Percentiles rank a stretch among this genome's conserved stretches.
Evolutionary conservation across 92 coral and sea anemone genomes (phyloP).

Genomic region (Actinernus sp.): DNA sequence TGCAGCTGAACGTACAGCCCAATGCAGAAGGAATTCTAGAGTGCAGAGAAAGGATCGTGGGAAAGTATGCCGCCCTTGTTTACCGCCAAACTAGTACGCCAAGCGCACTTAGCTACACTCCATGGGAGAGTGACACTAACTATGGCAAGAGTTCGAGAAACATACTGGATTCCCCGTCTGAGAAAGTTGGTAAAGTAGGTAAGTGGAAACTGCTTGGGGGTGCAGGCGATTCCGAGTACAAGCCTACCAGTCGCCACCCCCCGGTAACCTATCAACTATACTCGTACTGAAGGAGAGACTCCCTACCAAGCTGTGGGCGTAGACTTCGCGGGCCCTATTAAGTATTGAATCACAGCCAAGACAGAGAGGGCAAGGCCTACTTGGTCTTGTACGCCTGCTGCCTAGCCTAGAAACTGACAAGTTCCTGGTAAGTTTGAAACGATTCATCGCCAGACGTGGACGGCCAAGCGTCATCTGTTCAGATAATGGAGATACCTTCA

Average conservation of each 20-base stretch:
- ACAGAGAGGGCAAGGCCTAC: slow-evolving; percentile 12
- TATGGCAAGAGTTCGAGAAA: slow-evolving; percentile 11
- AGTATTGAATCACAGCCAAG: too few species aligned
- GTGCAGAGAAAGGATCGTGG: slow-evolving; percentile 7
- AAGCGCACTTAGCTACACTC: slow-evolving; percentile 13
- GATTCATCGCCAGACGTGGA: too few species aligned
- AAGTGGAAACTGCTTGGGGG: slow-evolving; percentile 12
- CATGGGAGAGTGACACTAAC: slow-evolving; percentile 14
- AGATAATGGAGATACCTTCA: too few species aligned
- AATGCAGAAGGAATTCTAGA: background rate
- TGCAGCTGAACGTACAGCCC: slow-evolving; percentile 3
- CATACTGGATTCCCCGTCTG: slow-evolving; percentile 19
- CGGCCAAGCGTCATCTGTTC: too few species aligned
- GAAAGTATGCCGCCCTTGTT: background rate
- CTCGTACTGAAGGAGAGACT: too few species aligned
- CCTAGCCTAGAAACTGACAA: background rate
- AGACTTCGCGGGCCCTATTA: too few species aligned
- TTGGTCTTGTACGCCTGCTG: slow-evolving; percentile 1
- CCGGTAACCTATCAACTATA: slow-evolving; percentile 36
- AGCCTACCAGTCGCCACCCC: slow-evolving; percentile 19
- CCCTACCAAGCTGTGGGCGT: too few species aligned
- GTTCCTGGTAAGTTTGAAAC: too few species aligned
- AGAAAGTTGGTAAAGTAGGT: background rate
- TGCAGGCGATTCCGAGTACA: slow-evolving; percentile 23
- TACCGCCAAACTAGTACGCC: slow-evolving; percentile 23